phyloP scores from a whole-genome alignment of 2,113 vertebrate species.

The Sminthopsis crassicaudata region DNA sequence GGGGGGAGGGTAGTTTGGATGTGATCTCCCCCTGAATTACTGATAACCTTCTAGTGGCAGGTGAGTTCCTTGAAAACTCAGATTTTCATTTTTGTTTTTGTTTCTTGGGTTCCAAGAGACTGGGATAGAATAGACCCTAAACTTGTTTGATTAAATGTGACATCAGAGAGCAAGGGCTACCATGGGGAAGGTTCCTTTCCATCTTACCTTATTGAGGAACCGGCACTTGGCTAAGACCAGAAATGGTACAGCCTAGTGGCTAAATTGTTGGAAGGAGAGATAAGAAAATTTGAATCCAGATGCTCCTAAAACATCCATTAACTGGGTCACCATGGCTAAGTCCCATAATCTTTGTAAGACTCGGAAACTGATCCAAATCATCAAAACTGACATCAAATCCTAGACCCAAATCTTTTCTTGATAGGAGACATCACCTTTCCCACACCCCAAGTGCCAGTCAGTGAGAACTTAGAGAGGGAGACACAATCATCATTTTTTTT shows the following conservation, averaged over 20 bases:
- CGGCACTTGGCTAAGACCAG: not conserved
- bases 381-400: not conserved
- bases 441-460: not conserved
- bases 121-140: not conserved
- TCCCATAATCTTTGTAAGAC: not conserved
- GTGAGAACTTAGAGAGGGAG: not conserved
- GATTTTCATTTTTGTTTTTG: not conserved
- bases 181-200: not conserved
- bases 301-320: not conserved
- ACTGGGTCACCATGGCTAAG: not conserved
- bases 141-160: not conserved
- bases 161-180: not conserved
- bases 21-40: not conserved
- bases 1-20: not conserved
- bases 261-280: not conserved
- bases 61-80: not conserved
- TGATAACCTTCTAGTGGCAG: not conserved
- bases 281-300: not conserved
- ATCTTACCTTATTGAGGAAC: not conserved
- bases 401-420: not conserved
- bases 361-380: not conserved
- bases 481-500: not conserved
- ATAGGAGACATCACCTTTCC: not conserved
- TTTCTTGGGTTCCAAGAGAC: not conserved
- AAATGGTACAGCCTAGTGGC: too few relatives aligned